Evolutionary conservation across 2,888 invertebrate genomes (phyloP), one percentile per base, ranked within the genome.

Genomic region (Osmoderma eremita): DNA sequence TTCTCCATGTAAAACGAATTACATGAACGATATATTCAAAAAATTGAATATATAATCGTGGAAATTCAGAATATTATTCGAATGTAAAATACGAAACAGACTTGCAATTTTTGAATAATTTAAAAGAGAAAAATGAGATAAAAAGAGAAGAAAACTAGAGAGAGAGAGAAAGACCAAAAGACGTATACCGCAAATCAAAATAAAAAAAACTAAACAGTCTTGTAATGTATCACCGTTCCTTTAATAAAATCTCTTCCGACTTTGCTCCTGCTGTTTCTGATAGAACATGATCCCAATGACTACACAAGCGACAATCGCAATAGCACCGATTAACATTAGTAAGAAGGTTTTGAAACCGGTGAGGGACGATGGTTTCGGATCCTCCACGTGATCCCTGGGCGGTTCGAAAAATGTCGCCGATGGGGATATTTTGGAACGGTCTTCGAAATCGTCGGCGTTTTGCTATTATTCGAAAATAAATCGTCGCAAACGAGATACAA

Each of bases 211-310:
- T 5, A 30, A 30, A 36, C 67, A 67, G 67, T 63, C 67, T 67
- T 63, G 15, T 64, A 15, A 17, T 15, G n/a, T 12, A 36, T 62
- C 18, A 22, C 49, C 30, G 15, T 17, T 51, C 38, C 15, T 69
- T 82, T 82, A 91, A 78, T 91, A 90, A 83, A 95, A 92, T 76
- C 97, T 88, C 83, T 98, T 98, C 76, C 95, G 87, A 68, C 91
- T 91, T 72, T 93, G 91, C 79, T 95, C 94, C 79, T 94, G 93
- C 68, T 92, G 90, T 79, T 97, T 97, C 80, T 96, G 95, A 81
- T 97, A 97, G 81, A 94, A 92, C 86, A 97, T 92, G 69, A 97
- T 92, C 24, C 93, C 96, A 63, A 97, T 88, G 2, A 97, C 92
- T 0, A 93, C 91, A 70, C 92, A 88, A 0, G 91, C 93, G 48